Evolutionary conservation across 2,113 vertebrate genomes (phyloP).

Genomic region (Otus sunia): DNA sequence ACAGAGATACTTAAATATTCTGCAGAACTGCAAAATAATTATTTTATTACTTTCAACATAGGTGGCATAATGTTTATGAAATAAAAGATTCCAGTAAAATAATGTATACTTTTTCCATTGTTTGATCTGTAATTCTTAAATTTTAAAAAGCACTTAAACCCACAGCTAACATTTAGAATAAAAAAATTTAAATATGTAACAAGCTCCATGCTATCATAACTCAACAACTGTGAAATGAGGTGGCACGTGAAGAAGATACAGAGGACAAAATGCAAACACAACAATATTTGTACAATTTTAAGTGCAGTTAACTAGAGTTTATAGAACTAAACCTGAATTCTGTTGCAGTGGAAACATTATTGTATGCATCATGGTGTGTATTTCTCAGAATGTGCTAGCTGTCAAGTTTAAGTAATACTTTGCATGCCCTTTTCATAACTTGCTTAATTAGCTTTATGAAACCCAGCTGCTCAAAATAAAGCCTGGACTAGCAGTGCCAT

Average conservation of each 20-base stretch:
- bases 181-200: neutral
- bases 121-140: neutral
- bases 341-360: neutral
- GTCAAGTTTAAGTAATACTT: conserved; percentile 17
- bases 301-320: neutral
- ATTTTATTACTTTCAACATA: neutral
- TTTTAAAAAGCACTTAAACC: neutral
- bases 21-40: neutral
- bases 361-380: neutral
- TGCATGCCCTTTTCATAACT: neutral
- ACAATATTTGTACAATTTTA: neutral
- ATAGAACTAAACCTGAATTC: neutral
- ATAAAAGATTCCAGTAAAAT: neutral
- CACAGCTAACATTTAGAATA: neutral
- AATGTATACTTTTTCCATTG: neutral
- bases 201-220: neutral
- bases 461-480: conserved; percentile 15
- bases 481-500: conserved; percentile 31
- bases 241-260: neutral
- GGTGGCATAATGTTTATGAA: neutral
- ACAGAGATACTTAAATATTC: neutral
- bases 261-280: neutral
- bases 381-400: neutral
- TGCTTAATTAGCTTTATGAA: conserved; percentile 42
- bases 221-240: neutral